Percentiles rank a stretch among this genome's conserved stretches.
Evolutionary conservation across 2,888 invertebrate genomes (phyloP).

Genomic region (Podabrus alpinus): DNA sequence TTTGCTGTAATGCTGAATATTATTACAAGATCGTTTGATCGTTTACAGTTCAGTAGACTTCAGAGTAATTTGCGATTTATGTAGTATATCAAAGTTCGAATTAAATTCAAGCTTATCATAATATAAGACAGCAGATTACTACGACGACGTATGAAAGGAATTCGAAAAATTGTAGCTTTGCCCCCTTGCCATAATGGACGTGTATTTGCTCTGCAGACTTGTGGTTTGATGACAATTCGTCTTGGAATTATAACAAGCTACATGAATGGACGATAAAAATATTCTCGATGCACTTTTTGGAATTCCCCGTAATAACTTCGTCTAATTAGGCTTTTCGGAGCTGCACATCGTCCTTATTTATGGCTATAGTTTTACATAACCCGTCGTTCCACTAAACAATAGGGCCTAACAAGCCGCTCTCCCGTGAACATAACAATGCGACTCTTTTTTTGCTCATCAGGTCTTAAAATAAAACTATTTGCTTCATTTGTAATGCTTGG

Average conservation of each 20-base stretch:
- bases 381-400: slow-evolving; percentile 32
- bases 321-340: slow-evolving; percentile 37
- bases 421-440: slow-evolving; percentile 21
- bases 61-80: not conserved
- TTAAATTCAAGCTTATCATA: not conserved
- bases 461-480: slow-evolving; percentile 22
- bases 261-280: not conserved
- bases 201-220: not conserved
- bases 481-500: slow-evolving; percentile 19
- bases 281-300: slow-evolving; percentile 16
- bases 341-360: slow-evolving; percentile 34
- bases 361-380: slow-evolving; percentile 38
- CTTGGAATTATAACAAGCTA: slow-evolving; percentile 1
- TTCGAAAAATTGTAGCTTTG: not conserved
- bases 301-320: slow-evolving; percentile 33
- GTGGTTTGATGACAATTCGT: not conserved
- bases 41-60: not conserved
- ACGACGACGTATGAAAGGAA: not conserved
- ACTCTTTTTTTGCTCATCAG: slow-evolving; percentile 24
- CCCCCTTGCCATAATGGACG: not conserved
- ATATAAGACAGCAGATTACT: not conserved
- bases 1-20: not conserved
- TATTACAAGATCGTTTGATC: not conserved
- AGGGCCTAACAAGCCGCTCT: slow-evolving; percentile 24
- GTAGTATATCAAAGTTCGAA: not conserved